A percentile compares a stretch with the other conserved stretches of the same genome.
phyloP scores from a whole-genome alignment of 2,113 vertebrate species.

The Machaerirhynchus nigripectus region DNA sequence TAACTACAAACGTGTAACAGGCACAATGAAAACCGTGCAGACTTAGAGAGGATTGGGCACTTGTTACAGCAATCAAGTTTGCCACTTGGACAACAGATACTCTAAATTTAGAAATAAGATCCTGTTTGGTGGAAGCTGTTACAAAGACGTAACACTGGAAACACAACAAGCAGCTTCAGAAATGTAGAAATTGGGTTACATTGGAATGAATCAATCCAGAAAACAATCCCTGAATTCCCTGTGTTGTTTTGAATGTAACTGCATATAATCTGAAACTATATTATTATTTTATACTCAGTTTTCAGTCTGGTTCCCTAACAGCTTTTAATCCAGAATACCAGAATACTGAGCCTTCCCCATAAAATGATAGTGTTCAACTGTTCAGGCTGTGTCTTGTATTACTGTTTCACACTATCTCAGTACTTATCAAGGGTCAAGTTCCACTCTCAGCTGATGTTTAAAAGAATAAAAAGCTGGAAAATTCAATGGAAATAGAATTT shows the following conservation, averaged over 20 bases:
- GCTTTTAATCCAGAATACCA: background rate
- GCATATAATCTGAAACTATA: background rate
- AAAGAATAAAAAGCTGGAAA: background rate
- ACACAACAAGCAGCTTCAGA: background rate
- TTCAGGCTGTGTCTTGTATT: background rate
- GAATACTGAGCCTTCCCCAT: background rate
- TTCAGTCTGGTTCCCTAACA: background rate
- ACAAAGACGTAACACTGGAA: background rate
- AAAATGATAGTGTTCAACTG: background rate
- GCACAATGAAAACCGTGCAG: background rate
- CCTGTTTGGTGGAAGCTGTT: background rate
- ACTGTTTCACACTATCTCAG: background rate
- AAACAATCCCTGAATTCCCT: background rate
- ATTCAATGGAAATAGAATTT: background rate
- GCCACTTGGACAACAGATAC: background rate
- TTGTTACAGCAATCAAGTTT: background rate
- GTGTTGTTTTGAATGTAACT: background rate
- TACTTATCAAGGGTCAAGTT: background rate
- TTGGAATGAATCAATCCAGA: background rate
- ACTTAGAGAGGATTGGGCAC: background rate
- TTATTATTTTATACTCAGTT: background rate
- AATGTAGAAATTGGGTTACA: background rate
- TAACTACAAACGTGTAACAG: background rate
- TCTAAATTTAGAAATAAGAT: background rate
- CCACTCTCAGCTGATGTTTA: background rate